phyloP scores from a whole-genome alignment of 2,888 invertebrate species.

The Thera britannica region DNA sequence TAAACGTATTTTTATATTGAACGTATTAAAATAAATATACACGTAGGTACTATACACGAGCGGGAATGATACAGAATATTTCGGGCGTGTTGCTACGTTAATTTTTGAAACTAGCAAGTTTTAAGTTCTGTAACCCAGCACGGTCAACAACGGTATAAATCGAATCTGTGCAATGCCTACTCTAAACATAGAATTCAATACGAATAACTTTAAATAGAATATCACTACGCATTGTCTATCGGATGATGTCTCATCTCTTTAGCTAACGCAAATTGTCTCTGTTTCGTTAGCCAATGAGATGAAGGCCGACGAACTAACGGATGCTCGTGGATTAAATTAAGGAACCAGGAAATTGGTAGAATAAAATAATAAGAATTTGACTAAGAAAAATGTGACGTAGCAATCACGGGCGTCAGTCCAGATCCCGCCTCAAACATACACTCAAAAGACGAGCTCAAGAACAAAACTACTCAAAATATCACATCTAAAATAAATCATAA shows the following conservation, averaged over 20 bases:
- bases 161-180: background rate
- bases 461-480: slow-evolving; percentile 50
- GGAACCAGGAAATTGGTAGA: background rate
- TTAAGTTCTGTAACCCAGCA: no score
- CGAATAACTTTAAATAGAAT: background rate
- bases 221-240: background rate
- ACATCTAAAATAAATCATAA: slow-evolving; percentile 12
- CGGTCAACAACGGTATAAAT: no score
- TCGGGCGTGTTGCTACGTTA: slow-evolving; percentile 65
- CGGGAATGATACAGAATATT: slow-evolving; percentile 74
- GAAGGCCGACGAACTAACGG: no score
- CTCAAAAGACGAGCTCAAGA: slow-evolving; percentile 60
- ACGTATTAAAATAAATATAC: slow-evolving; percentile 69
- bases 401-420: slow-evolving; percentile 60
- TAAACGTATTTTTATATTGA: slow-evolving; percentile 48
- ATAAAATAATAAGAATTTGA: slow-evolving; percentile 2
- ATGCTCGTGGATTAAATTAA: no score
- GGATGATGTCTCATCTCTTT: no score
- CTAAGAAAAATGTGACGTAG: slow-evolving; percentile 52
- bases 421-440: slow-evolving; percentile 67
- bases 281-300: no score
- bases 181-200: background rate
- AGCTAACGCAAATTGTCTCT: no score
- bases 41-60: slow-evolving; percentile 60
- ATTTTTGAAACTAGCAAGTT: slow-evolving; percentile 17